Percentiles rank a stretch among this genome's conserved stretches.
phyloP scores from a whole-genome alignment of 2,888 invertebrate species.

The Lepidocyrtoides sp. region DNA sequence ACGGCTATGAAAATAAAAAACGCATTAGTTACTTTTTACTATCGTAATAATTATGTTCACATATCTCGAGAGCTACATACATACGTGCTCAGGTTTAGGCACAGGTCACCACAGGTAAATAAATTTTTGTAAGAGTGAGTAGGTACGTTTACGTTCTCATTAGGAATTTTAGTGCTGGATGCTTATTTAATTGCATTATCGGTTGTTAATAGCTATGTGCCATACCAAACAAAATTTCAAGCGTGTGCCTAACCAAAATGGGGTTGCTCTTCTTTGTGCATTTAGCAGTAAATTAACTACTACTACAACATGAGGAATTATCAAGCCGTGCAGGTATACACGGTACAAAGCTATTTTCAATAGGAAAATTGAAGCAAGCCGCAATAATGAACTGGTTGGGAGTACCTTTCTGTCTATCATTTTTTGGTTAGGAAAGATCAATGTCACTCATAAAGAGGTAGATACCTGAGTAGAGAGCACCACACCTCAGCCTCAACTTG shows the following conservation, averaged over 20 bases:
- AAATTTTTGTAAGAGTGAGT: too few relatives aligned
- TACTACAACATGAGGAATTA: not conserved
- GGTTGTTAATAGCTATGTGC: too few relatives aligned
- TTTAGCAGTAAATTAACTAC: not conserved
- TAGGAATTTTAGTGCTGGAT: too few relatives aligned
- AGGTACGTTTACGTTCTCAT: too few relatives aligned
- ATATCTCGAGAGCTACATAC: too few relatives aligned
- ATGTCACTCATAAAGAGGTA: conserved; percentile 52
- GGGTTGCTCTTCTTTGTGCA: conserved; percentile 5
- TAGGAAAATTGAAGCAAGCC: conserved; percentile 22
- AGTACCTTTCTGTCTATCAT: conserved; percentile 59
- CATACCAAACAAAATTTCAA: not conserved
- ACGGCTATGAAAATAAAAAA: conserved; percentile 2
- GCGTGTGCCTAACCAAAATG: conserved; percentile 38
- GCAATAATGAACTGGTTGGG: conserved; percentile 40
- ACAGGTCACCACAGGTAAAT: too few relatives aligned
- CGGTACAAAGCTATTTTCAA: not conserved
- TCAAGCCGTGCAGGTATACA: not conserved
- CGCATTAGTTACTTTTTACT: not conserved
- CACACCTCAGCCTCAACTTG: not conserved
- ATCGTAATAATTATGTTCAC: not conserved
- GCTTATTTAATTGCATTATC: too few relatives aligned
- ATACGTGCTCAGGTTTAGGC: not conserved
- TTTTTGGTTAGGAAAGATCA: conserved; percentile 53
- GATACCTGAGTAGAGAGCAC: conserved; percentile 11